phyloP scores from a whole-genome alignment of 2,888 invertebrate genomes.

The Caenorhabditis sulstoni region DNA sequence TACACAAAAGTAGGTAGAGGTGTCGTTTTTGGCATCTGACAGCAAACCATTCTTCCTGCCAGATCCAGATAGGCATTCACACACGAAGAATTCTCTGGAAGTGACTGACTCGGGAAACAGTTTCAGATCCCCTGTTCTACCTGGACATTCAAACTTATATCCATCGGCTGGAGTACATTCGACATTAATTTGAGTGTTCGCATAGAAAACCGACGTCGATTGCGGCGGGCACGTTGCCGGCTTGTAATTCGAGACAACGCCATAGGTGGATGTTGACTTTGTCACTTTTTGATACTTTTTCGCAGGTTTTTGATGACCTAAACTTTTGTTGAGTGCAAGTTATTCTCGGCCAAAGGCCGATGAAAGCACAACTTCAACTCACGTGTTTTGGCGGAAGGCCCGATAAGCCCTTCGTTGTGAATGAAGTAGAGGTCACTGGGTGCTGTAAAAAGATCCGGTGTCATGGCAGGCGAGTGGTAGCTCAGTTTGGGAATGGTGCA shows the following conservation, averaged over 20 bases:
- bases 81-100: slow-evolving; percentile 50
- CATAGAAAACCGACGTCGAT: slow-evolving; percentile 54
- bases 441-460: background rate
- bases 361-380: slow-evolving; percentile 13
- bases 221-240: slow-evolving; percentile 60
- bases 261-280: slow-evolving; percentile 58
- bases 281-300: slow-evolving; percentile 52
- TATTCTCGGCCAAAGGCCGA: background rate
- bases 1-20: slow-evolving; percentile 50
- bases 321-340: background rate
- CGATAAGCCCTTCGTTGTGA: slow-evolving; percentile 56
- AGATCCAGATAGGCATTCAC: slow-evolving; percentile 57
- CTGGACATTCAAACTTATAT: slow-evolving; percentile 61
- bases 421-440: slow-evolving; percentile 24
- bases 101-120: too few species aligned
- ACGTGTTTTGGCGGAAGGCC: slow-evolving; percentile 19
- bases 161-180: slow-evolving; percentile 66
- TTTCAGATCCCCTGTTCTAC: background rate
- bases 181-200: slow-evolving; percentile 63
- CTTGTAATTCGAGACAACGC: slow-evolving; percentile 56
- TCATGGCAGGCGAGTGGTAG: slow-evolving; percentile 13
- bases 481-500: slow-evolving; percentile 60
- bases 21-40: slow-evolving; percentile 59
- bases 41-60: slow-evolving; percentile 60
- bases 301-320: slow-evolving; percentile 46